Percentiles rank a stretch among this genome's conserved stretches.
Evolutionary conservation across 2,797 vertebrate genomes (phyloP).

Genomic region (Mallotus villosus): DNA sequence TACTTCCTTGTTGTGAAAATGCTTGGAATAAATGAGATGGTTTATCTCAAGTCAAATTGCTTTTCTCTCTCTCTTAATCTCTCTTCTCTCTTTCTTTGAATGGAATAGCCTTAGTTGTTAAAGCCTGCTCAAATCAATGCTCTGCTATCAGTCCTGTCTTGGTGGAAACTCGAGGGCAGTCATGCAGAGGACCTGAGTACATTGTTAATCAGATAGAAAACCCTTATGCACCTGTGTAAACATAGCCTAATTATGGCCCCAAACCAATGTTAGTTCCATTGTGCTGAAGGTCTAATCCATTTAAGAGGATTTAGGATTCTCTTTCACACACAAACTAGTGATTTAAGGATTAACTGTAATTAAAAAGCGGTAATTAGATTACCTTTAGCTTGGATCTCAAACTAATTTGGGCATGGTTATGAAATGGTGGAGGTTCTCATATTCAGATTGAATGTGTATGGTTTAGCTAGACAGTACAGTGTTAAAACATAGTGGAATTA

Average conservation of each 20-base stretch:
- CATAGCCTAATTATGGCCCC: constrained; percentile 21
- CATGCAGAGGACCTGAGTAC: not conserved
- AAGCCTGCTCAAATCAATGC: too few species aligned
- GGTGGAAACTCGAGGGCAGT: not conserved
- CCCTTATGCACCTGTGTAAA: constrained; percentile 28
- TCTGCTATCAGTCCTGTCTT: not conserved
- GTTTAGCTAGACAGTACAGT: not conserved
- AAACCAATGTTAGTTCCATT: constrained; percentile 34
- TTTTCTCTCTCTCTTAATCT: not conserved
- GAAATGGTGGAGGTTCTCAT: not conserved
- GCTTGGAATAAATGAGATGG: too few species aligned
- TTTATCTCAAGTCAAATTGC: not conserved
- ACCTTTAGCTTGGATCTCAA: constrained; percentile 13
- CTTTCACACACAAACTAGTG: constrained; percentile 29
- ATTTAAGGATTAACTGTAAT: constrained; percentile 44
- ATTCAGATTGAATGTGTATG: not conserved
- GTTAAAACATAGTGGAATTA: not conserved
- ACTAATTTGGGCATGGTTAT: not conserved
- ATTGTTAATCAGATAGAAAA: constrained; percentile 14
- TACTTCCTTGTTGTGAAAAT: too few species aligned
- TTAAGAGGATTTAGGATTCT: constrained; percentile 36
- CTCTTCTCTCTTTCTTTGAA: not conserved
- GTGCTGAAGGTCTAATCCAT: constrained; percentile 28
- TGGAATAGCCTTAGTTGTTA: too few species aligned
- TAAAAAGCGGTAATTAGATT: constrained; percentile 24